Evolutionary conservation across 2,113 vertebrate genomes (phyloP), one percentile per base, ranked within the genome.

Genomic region (Tichodroma muraria): DNA sequence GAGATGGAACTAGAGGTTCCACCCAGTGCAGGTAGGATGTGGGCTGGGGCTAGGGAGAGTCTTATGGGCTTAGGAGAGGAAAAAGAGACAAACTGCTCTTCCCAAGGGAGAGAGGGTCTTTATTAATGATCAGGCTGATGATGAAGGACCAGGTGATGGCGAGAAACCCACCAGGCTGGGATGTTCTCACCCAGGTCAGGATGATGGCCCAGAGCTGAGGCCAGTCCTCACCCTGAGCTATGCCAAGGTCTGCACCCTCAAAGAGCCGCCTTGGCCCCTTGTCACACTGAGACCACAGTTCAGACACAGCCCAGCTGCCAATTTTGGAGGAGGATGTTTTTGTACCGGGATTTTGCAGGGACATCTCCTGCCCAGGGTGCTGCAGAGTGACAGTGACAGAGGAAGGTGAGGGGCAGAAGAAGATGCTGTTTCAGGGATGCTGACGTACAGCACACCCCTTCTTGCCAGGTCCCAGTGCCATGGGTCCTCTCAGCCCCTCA

Each of bases 261-360:
- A 47, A 44, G 11, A 70, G 10, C 7, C 37, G 15, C 16, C 45
- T 45, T 64, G 61, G 23, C 25, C 18, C 23, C 61, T 31, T 0
- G 0, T 40, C 3, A 3, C 20, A n/a, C n/a, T 0, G 1, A 45
- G 37, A 54, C 42, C 10, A 10, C 3, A 7, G 28, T 60, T 44
- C 4, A 11, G 80, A 63, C 40, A 50, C 21, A 68, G 53, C 19
- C 53, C 3, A 1, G 63, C 59, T 64, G 45, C 49, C 17, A 9
- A 0, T 27, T 49, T 33, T 14, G 33, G 52, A 87, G 54, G 8
- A 78, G 27, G 61, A 33, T 30, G 21, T 27, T 33, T 31, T 4
- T 35, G 11, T 73, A 71, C 30, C 33, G 10, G 30, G 61, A 61
- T 61, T 42, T 20, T 70, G 57, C 2, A 3, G 45, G 15, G 27